Evolutionary conservation across 2,113 vertebrate species (phyloP).

Genomic region (Jacana jacana): DNA sequence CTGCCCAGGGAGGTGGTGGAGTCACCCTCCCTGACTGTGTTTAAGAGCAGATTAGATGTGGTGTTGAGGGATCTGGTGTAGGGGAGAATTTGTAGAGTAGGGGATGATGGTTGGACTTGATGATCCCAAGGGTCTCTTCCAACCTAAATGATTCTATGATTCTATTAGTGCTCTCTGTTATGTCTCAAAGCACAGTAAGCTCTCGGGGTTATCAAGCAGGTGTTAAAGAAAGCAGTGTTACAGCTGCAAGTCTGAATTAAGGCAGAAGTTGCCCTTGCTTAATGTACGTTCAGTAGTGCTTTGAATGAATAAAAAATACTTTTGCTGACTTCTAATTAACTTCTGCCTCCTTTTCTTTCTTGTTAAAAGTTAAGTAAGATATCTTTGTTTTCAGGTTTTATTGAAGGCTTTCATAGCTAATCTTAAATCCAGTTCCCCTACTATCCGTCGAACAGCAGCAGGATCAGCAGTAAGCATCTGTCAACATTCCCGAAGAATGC

Average conservation of each 20-base stretch:
- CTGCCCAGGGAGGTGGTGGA: too few relatives aligned
- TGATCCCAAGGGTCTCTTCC: too few relatives aligned
- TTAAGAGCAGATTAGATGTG: too few relatives aligned
- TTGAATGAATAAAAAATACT: not conserved
- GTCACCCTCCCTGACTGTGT: too few relatives aligned
- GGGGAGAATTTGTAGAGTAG: too few relatives aligned
- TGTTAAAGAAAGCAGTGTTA: not conserved
- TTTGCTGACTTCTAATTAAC: not conserved
- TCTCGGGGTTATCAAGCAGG: not conserved
- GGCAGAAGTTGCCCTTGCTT: not conserved
- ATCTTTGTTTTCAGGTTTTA: conserved; percentile 77
- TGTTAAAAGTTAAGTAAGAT: not conserved
- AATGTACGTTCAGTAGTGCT: not conserved
- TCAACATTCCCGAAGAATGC: conserved; percentile 89
- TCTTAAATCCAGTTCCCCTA: conserved; percentile 91
- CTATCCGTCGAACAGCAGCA: conserved; percentile 91
- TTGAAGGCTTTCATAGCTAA: conserved; percentile 93
- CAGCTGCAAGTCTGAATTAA: not conserved
- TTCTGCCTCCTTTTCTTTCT: not conserved
- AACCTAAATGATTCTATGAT: too few relatives aligned
- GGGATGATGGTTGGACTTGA: too few relatives aligned
- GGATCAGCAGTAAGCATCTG: conserved; percentile 89
- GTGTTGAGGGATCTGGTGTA: too few relatives aligned
- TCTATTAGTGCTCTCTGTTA: not conserved
- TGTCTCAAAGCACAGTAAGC: not conserved